Evolutionary conservation across 2,797 vertebrate genomes (phyloP), one percentile per base, ranked within the genome.

Genomic region (Macrochelys suwanniensis): DNA sequence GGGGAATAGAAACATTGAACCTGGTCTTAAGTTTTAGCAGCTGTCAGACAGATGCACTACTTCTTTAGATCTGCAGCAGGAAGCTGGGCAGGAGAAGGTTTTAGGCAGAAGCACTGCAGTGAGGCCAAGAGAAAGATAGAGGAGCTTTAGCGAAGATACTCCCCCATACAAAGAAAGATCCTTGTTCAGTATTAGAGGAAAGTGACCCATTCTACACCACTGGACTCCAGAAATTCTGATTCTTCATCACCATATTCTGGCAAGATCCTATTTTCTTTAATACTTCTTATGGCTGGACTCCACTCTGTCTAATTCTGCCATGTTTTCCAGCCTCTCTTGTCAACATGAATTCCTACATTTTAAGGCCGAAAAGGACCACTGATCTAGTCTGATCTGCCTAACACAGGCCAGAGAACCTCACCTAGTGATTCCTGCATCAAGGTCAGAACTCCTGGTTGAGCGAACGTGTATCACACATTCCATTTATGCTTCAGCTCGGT

Each of bases 161-260:
- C 49, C n/a, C 50, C 50, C 2, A 2, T 9, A 0, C 26, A 78
- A 33, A 25, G 50, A 1, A 42, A 78, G 59, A 42, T n/a, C 23
- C 16, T 37, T 21, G 50, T 11, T 19, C 0, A 0, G 12, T 8
- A 78, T 56, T 9, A 21, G 88, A 28, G 45, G 26, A 84, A 82
- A 89, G 45, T 0, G 0, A 17, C 51, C 1, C 0, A 11, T 87
- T 15, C 17, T 2, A 2, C 4, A 54, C 12, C 56, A 50, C 9
- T 25, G 1, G 2, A 54, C 5, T 1, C 0, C 50, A 17, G 17
- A 78, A 5, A 12, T 23, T 0, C 78, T 53, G 9, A 6, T n/a
- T 91, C 26, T 51, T 45, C 15, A 2, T 4, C 31, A 2, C 5
- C 1, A 0, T 19, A 3, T 42, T 80, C 16, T 26, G 49, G 10